These are phyloP conservation scores for Camponotus vicinus DNA, from an alignment of 1,140 invertebrate genomes.

Conservation along the genomic window DNA sequence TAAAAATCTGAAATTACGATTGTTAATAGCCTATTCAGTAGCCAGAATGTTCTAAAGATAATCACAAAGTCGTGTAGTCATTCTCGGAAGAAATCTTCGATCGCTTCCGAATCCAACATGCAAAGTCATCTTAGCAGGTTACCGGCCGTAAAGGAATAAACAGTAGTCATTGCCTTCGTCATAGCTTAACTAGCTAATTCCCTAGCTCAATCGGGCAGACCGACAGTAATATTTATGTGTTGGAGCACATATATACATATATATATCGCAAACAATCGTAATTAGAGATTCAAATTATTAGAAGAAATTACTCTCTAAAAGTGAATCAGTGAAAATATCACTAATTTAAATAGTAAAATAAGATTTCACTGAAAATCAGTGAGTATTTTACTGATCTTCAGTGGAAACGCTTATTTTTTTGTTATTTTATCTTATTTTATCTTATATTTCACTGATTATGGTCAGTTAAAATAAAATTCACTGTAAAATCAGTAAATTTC, in stretches of 20 bases:
- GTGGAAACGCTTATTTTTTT: too few relatives aligned
- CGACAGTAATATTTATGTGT: slow-evolving; percentile 20
- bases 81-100: slow-evolving; percentile 49
- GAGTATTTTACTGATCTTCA: too few relatives aligned
- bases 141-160: slow-evolving; percentile 71
- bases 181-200: slow-evolving; percentile 67
- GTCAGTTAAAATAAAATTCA: too few relatives aligned
- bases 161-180: slow-evolving; percentile 77
- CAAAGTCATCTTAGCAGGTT: slow-evolving; percentile 67
- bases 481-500: too few relatives aligned
- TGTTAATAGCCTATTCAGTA: slow-evolving; percentile 13
- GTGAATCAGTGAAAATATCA: too few relatives aligned
- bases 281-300: slow-evolving; percentile 39
- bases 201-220: slow-evolving; percentile 20
- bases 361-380: too few relatives aligned
- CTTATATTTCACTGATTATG: too few relatives aligned
- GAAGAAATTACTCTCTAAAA: too few relatives aligned
- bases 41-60: slow-evolving; percentile 6
- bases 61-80: slow-evolving; percentile 64
- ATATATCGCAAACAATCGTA: background rate
- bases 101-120: slow-evolving; percentile 67
- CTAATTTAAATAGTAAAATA: too few relatives aligned
- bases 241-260: background rate
- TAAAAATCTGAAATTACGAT: background rate
- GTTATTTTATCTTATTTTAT: too few relatives aligned